phyloP scores from a whole-genome alignment of 1,140 invertebrate species.

The Sycophila sp. region DNA sequence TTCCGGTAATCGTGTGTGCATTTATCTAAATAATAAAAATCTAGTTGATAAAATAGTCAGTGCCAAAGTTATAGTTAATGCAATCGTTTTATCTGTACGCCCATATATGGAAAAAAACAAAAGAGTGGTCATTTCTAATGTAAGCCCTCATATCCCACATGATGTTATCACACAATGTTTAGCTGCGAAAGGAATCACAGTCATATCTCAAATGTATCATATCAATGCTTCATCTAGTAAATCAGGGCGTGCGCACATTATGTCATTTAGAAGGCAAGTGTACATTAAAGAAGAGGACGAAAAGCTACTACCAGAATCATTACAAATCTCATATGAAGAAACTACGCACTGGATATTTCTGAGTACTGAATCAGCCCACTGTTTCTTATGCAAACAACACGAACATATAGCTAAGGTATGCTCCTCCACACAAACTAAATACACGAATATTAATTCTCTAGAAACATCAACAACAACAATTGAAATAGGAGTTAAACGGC shows the following conservation, averaged over 20 bases:
- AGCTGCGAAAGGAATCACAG: neutral
- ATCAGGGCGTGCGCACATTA: neutral
- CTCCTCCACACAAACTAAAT: too few relatives aligned
- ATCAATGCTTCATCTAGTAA: neutral
- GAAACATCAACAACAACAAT: too few relatives aligned
- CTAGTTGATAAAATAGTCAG: neutral
- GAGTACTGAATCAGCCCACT: too few relatives aligned
- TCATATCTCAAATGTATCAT: too few relatives aligned
- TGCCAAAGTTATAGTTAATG: neutral
- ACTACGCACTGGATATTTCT: too few relatives aligned
- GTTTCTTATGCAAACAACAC: too few relatives aligned
- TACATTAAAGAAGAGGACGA: neutral
- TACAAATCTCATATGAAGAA: neutral
- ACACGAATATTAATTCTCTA: too few relatives aligned
- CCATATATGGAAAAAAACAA: neutral
- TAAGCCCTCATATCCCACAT: neutral
- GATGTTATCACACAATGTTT: neutral
- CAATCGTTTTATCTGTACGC: neutral
- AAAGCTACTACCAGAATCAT: neutral
- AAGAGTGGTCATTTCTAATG: neutral
- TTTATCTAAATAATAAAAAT: neutral
- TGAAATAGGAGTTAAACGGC: too few relatives aligned
- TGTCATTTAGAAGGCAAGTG: neutral
- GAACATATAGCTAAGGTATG: too few relatives aligned
- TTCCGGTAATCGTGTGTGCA: neutral